Evolutionary conservation across 2,113 vertebrate species (phyloP).

Genomic region (Columbina picui): DNA sequence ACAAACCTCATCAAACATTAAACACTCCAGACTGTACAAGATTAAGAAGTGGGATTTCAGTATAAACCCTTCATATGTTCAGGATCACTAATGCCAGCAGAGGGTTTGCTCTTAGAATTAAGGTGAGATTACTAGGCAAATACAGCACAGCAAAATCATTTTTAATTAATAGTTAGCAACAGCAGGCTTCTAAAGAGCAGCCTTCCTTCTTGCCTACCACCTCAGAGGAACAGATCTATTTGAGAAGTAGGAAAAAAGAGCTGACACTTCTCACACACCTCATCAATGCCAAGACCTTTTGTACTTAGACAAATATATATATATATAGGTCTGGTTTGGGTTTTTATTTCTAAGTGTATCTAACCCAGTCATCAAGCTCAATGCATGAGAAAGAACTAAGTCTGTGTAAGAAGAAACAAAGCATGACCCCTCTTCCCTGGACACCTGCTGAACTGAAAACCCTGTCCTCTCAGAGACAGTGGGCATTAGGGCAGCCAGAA

Average conservation of each 20-base stretch:
- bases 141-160: background rate
- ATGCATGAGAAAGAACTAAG: background rate
- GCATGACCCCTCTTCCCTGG: background rate
- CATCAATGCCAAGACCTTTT: background rate
- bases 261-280: background rate
- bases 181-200: background rate
- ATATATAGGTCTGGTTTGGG: no score
- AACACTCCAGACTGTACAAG: background rate
- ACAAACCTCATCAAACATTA: background rate
- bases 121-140: background rate
- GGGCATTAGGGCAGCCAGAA: background rate
- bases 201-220: background rate
- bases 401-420: background rate
- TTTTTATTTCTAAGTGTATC: background rate
- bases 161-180: background rate
- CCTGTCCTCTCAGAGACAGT: background rate
- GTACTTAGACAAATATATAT: background rate
- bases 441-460: background rate
- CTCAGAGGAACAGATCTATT: background rate
- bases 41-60: slow-evolving; percentile 21
- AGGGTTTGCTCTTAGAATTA: slow-evolving; percentile 19
- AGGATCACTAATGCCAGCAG: background rate
- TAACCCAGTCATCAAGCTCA: background rate
- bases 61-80: slow-evolving; percentile 32
- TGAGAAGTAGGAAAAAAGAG: background rate